Percentiles rank a stretch among this genome's conserved stretches.
Evolutionary conservation across 2,888 invertebrate species (phyloP).

Genomic region (Drosophila maculinotata): DNA sequence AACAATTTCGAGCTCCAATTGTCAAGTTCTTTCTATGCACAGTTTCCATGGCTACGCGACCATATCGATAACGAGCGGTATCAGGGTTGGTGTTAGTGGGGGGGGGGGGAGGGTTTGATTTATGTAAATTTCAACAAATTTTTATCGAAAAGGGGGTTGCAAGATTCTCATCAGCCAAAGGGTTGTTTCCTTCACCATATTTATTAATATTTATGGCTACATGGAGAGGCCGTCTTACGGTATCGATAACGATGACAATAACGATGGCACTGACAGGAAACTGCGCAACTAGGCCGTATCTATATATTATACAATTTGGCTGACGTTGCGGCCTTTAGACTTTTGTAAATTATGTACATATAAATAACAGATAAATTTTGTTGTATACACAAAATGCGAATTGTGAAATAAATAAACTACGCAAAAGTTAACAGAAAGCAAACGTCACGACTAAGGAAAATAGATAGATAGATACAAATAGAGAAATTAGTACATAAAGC

Average conservation of each 20-base stretch:
- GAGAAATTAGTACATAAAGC: slow-evolving; percentile 46
- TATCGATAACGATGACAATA: slow-evolving; percentile 36
- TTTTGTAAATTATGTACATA: slow-evolving; percentile 62
- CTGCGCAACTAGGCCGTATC: slow-evolving; percentile 26
- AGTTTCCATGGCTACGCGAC: slow-evolving; percentile 41
- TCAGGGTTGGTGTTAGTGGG: not conserved
- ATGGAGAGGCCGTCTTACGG: slow-evolving; percentile 5
- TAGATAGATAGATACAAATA: not conserved
- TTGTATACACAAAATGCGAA: slow-evolving; percentile 23
- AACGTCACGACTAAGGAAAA: slow-evolving; percentile 6
- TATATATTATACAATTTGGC: slow-evolving; percentile 33
- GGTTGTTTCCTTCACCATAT: slow-evolving; percentile 23
- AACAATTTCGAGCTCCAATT: slow-evolving; percentile 47
- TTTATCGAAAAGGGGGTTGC: slow-evolving; percentile 45
- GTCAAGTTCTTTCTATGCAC: slow-evolving; percentile 14
- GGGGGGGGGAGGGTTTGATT: slow-evolving; percentile 15
- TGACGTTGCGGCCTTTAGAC: slow-evolving; percentile 30
- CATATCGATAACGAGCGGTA: slow-evolving; percentile 25
- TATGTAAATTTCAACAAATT: slow-evolving; percentile 55
- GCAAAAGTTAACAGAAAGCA: slow-evolving; percentile 20
- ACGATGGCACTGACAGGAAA: slow-evolving; percentile 16
- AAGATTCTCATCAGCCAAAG: slow-evolving; percentile 10
- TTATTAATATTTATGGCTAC: slow-evolving; percentile 14
- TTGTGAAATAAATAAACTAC: slow-evolving; percentile 34
- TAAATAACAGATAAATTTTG: slow-evolving; percentile 35